Conservation (phyloP, 2,888 invertebrate genomes). For the Hyles lineata region DNA sequence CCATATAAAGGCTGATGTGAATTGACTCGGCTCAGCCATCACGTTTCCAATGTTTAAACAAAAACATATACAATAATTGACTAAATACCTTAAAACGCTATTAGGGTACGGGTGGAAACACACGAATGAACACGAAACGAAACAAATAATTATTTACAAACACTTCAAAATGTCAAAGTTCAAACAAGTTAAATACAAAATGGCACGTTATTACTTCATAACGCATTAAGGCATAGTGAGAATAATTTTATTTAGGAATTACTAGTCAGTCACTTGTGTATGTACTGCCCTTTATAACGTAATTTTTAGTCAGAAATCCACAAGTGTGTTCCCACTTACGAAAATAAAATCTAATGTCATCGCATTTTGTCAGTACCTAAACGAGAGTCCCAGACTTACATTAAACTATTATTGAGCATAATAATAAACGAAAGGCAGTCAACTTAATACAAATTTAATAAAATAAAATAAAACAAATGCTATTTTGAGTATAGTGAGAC, state of each 20-base stretch:
- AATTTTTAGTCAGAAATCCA: slow-evolving; percentile 10
- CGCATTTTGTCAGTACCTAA: slow-evolving; percentile 61
- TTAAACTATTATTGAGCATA: slow-evolving; percentile 81
- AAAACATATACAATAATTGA: slow-evolving; percentile 82
- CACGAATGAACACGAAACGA: slow-evolving; percentile 32
- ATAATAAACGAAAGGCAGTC: slow-evolving; percentile 80
- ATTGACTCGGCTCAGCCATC: slow-evolving; percentile 67
- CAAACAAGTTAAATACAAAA: not conserved
- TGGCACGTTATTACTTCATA: slow-evolving; percentile 22
- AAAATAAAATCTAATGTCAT: slow-evolving; percentile 66
- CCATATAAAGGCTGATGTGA: slow-evolving; percentile 56
- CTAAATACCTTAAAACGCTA: slow-evolving; percentile 82
- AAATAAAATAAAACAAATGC: slow-evolving; percentile 71
- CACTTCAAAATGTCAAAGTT: slow-evolving; percentile 9
- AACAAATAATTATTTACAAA: slow-evolving; percentile 12
- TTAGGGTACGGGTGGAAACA: slow-evolving; percentile 55
- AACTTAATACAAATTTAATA: slow-evolving; percentile 66
- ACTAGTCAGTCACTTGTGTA: slow-evolving; percentile 29
- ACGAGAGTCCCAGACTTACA: slow-evolving; percentile 58
- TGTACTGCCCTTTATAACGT: slow-evolving; percentile 10
- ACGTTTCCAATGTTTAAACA: slow-evolving; percentile 59
- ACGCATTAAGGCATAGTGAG: not conserved
- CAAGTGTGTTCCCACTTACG: slow-evolving; percentile 28
- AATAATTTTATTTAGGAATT: slow-evolving; percentile 39
- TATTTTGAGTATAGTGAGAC: slow-evolving; percentile 75